Conservation (phyloP, 2,113 vertebrate species). For the Zootoca vivipara region DNA sequence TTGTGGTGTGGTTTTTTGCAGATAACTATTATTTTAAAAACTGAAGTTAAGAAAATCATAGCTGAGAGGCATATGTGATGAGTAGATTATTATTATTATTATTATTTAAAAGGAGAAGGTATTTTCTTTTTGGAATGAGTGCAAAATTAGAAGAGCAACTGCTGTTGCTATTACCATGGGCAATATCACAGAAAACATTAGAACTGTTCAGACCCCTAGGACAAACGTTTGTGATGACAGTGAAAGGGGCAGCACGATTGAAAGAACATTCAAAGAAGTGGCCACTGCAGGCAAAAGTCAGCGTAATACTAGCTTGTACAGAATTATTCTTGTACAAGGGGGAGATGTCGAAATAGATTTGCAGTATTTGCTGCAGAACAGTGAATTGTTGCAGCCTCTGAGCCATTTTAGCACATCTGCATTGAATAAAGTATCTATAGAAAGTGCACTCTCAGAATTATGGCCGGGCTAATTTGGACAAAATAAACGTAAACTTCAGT, state of each 20-base stretch:
- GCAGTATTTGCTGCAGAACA: not conserved
- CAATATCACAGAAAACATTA: not conserved
- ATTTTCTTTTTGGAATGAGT: not conserved
- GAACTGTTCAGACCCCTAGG: not conserved
- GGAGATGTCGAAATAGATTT: not conserved
- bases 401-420: not conserved
- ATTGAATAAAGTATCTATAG: not conserved
- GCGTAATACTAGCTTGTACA: not conserved
- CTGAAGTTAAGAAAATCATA: not conserved
- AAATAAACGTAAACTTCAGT: not conserved
- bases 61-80: not conserved
- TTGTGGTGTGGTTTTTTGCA: not conserved
- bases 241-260: not conserved
- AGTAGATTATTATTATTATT: not conserved
- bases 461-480: not conserved
- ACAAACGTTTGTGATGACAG: not conserved
- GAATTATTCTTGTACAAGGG: not conserved
- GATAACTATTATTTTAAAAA: not conserved
- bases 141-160: not conserved
- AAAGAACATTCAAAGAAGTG: not conserved
- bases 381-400: accelerated
- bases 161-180: not conserved
- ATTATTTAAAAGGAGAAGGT: not conserved
- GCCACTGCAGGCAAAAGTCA: not conserved
- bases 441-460: not conserved